Conservation (phyloP, 1,140 invertebrate species). For the Ips nitidus region DNA sequence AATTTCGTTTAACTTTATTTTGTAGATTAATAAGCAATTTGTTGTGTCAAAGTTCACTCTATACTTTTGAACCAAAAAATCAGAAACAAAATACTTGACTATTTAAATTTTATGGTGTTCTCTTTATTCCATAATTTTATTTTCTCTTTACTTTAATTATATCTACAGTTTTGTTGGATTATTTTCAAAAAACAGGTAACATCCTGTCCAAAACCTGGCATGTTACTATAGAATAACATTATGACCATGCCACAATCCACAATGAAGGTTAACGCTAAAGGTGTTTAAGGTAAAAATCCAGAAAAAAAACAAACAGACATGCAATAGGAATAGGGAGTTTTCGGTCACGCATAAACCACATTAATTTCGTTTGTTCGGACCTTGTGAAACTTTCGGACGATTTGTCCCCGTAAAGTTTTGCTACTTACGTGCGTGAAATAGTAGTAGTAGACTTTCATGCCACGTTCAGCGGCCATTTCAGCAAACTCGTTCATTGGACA, state of each 20-base stretch:
- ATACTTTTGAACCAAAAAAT: no score
- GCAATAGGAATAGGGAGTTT: slow-evolving; percentile 16
- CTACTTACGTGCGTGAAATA: slow-evolving; percentile 86
- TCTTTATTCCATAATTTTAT: no score
- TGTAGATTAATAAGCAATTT: no score
- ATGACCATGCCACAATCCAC: background rate
- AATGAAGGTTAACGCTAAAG: background rate
- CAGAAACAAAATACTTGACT: no score
- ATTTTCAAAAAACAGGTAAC: no score
- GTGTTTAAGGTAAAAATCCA: slow-evolving; percentile 6
- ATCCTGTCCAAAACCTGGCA: no score
- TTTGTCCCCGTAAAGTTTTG: background rate
- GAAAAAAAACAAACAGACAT: slow-evolving; percentile 1
- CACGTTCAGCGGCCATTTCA: slow-evolving; percentile 76
- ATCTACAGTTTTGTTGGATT: no score
- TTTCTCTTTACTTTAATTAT: no score
- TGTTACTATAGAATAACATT: no score
- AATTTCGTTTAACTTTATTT: no score
- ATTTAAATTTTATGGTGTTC: no score
- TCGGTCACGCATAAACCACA: slow-evolving; percentile 13
- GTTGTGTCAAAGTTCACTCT: no score
- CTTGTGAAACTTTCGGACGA: background rate
- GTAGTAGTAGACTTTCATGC: slow-evolving; percentile 87
- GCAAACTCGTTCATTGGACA: slow-evolving; percentile 91
- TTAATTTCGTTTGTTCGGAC: slow-evolving; percentile 9